A percentile compares a stretch with the other conserved stretches of the same genome.
Evolutionary conservation across 2,113 vertebrate genomes (phyloP).

Genomic region (Suncus etruscus): DNA sequence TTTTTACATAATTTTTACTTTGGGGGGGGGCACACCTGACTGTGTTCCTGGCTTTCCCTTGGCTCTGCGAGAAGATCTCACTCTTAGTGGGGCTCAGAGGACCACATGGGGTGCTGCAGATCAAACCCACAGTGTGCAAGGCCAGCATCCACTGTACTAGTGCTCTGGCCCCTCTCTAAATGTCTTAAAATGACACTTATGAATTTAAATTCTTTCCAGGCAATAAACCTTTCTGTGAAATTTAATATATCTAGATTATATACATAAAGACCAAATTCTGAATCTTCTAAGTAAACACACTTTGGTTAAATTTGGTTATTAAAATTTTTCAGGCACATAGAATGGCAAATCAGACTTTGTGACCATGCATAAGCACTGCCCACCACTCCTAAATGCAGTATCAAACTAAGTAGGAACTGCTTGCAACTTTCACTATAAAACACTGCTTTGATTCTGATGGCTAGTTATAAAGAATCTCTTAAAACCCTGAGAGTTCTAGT

Average conservation of each 20-base stretch:
- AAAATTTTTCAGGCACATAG: constrained; percentile 49
- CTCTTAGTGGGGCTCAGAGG: too few species aligned
- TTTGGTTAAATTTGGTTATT: constrained; percentile 62
- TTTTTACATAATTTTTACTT: too few species aligned
- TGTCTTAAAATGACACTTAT: constrained; percentile 35
- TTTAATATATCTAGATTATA: constrained; percentile 50
- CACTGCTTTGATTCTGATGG: constrained; percentile 54
- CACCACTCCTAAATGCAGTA: constrained; percentile 52
- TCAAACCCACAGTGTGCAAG: too few species aligned
- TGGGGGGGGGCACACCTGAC: too few species aligned
- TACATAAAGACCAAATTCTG: constrained; percentile 29
- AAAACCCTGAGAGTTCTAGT: constrained; percentile 51
- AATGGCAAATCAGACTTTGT: not conserved
- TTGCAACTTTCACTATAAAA: constrained; percentile 40
- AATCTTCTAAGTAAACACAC: constrained; percentile 1
- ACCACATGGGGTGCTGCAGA: too few species aligned
- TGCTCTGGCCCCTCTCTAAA: not conserved
- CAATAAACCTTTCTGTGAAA: constrained; percentile 44
- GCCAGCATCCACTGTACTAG: too few species aligned
- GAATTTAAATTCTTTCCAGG: constrained; percentile 43
- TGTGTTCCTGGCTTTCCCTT: too few species aligned
- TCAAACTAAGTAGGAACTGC: constrained; percentile 52
- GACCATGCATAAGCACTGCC: not conserved
- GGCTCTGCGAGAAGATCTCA: too few species aligned
- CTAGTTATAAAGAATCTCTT: constrained; percentile 42